phyloP scores from a whole-genome alignment of 2,113 vertebrate genomes.

The Salvator merianae region DNA sequence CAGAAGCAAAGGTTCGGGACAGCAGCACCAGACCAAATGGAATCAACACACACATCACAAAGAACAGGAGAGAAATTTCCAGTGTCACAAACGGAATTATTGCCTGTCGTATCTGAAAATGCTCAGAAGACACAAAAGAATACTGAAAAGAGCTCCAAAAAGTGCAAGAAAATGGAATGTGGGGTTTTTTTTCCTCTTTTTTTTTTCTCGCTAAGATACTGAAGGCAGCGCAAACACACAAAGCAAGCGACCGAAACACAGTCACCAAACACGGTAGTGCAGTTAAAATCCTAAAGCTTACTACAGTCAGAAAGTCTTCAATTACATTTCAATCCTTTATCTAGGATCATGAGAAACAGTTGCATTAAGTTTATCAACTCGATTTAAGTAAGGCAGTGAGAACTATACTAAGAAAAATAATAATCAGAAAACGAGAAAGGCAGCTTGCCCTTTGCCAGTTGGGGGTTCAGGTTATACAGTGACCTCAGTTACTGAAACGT shows the following conservation, averaged over 20 bases:
- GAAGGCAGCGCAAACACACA: constrained; percentile 79
- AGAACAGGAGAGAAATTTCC: constrained; percentile 78
- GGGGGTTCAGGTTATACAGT: constrained; percentile 70
- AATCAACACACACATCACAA: constrained; percentile 83
- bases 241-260: constrained; percentile 83
- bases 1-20: constrained; percentile 72
- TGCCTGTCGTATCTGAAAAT: constrained; percentile 82
- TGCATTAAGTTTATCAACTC: constrained; percentile 83
- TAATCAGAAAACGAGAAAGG: constrained; percentile 63
- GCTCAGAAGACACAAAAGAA: constrained; percentile 81
- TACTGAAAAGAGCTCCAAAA: constrained; percentile 72
- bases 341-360: constrained; percentile 82
- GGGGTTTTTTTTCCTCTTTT: constrained; percentile 32
- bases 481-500: constrained; percentile 77
- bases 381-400: constrained; percentile 89
- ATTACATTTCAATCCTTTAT: constrained; percentile 73
- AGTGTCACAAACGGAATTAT: constrained; percentile 87
- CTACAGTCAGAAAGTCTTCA: constrained; percentile 80
- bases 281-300: constrained; percentile 85
- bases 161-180: constrained; percentile 83
- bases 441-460: constrained; percentile 80
- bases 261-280: constrained; percentile 85
- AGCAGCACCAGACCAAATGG: constrained; percentile 82
- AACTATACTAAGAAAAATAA: constrained; percentile 80
- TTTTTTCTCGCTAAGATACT: constrained; percentile 78